Evolutionary conservation across 2,797 vertebrate genomes (phyloP).

Genomic region (Neopelma chrysocephalum): DNA sequence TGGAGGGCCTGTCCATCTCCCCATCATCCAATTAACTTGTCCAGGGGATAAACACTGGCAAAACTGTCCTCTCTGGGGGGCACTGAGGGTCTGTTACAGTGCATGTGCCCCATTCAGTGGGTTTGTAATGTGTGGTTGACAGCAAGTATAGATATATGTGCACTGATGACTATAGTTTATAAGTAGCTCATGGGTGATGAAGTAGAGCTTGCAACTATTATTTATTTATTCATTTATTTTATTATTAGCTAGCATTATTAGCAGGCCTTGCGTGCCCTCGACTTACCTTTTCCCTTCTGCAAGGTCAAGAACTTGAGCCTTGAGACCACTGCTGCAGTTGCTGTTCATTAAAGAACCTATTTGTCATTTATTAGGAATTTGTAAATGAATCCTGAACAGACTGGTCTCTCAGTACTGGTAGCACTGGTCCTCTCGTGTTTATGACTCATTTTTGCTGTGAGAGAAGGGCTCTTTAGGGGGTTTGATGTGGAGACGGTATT

Average conservation of each 20-base stretch:
- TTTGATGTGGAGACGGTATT: not conserved
- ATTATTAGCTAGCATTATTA: not conserved
- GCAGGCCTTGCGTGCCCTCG: not conserved
- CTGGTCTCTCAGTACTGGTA: not conserved
- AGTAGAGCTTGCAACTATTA: not conserved
- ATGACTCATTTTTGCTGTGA: not conserved
- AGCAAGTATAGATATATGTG: not conserved
- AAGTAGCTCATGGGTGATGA: not conserved
- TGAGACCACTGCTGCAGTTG: not conserved
- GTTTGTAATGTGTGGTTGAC: not conserved
- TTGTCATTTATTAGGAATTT: not conserved
- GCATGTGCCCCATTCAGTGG: rapidly evolving
- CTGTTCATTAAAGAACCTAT: not conserved
- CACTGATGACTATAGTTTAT: not conserved
- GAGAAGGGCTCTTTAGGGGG: not conserved
- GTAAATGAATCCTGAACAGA: not conserved
- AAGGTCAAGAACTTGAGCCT: not conserved
- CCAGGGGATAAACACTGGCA: not conserved
- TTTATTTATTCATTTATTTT: not conserved
- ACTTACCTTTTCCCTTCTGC: not conserved
- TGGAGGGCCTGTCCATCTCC: not conserved
- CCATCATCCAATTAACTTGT: not conserved
- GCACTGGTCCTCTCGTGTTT: not conserved
- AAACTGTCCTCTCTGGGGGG: not conserved
- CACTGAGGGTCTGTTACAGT: no score